These are phyloP conservation scores for Pammene fasciana DNA, from an alignment of 2,888 invertebrate species.

Conservation along the genomic window DNA sequence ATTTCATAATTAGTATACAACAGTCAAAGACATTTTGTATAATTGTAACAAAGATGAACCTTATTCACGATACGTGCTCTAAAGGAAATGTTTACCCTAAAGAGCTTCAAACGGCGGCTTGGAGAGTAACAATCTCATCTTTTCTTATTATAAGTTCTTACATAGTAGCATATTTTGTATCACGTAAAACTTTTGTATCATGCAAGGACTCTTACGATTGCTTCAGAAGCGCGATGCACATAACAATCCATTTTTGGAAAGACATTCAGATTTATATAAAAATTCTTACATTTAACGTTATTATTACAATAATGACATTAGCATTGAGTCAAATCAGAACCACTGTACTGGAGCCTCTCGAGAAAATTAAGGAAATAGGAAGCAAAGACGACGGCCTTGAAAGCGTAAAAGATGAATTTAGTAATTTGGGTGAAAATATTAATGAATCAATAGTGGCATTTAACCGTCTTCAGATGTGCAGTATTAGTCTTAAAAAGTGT, in stretches of 20 bases:
- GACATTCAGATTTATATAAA: slow-evolving; percentile 2
- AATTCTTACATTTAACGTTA: slow-evolving; percentile 2
- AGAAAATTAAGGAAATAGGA: background rate
- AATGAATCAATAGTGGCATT: slow-evolving; percentile 7
- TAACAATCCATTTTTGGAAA: background rate
- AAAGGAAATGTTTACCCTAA: background rate
- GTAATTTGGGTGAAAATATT: background rate
- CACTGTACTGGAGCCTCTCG: background rate
- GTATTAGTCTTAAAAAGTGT: slow-evolving; percentile 17
- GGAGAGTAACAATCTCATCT: background rate
- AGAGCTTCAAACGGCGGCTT: background rate
- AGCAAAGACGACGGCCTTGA: background rate
- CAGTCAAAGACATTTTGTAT: slow-evolving; percentile 2
- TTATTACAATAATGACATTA: slow-evolving; percentile 6
- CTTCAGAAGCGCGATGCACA: background rate
- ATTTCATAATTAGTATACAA: background rate
- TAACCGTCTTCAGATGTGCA: slow-evolving; percentile 12
- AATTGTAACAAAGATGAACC: slow-evolving; percentile 9
- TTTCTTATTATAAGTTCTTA: background rate
- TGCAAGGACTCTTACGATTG: background rate
- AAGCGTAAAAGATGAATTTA: background rate
- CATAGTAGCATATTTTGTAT: background rate
- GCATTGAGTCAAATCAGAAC: slow-evolving; percentile 1
- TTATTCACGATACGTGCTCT: background rate
- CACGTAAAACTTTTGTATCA: background rate